Evolutionary conservation across 2,113 vertebrate species (phyloP).

Genomic region (Mirza zaza): DNA sequence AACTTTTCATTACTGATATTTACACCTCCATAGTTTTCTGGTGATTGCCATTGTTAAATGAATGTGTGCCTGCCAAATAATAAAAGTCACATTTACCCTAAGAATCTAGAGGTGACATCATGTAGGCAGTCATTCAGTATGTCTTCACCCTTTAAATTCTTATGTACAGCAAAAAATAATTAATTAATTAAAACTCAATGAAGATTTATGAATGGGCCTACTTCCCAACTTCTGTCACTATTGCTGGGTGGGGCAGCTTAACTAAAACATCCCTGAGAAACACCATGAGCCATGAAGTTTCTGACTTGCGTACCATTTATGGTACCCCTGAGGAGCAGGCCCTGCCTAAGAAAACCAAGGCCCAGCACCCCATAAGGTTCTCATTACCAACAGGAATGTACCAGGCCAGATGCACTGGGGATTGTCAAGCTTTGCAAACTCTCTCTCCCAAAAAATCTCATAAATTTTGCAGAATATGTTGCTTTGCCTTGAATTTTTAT

Average conservation of each 20-base stretch:
- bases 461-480: conserved; percentile 76
- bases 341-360: conserved; percentile 54
- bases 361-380: conserved; percentile 73
- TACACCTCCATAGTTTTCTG: background rate
- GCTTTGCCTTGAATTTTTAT: conserved; percentile 72
- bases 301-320: conserved; percentile 72
- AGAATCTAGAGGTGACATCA: background rate
- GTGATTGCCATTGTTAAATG: background rate
- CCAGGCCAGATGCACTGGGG: conserved; percentile 68
- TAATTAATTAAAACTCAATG: conserved; percentile 17
- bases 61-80: conserved; percentile 7
- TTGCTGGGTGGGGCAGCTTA: conserved; percentile 5
- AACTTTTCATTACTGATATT: background rate
- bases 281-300: conserved; percentile 63
- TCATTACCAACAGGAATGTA: conserved; percentile 78
- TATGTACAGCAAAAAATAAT: conserved; percentile 1
- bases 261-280: conserved; percentile 65
- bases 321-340: conserved; percentile 61
- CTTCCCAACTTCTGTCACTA: conserved; percentile 27
- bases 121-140: background rate
- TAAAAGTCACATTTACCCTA: background rate
- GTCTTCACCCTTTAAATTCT: background rate
- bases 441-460: conserved; percentile 48
- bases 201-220: conserved; percentile 46
- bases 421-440: conserved; percentile 67